Base-by-base conservation (phyloP, 2,113 vertebrate genomes). In the Marcusenius ussheri region DNA sequence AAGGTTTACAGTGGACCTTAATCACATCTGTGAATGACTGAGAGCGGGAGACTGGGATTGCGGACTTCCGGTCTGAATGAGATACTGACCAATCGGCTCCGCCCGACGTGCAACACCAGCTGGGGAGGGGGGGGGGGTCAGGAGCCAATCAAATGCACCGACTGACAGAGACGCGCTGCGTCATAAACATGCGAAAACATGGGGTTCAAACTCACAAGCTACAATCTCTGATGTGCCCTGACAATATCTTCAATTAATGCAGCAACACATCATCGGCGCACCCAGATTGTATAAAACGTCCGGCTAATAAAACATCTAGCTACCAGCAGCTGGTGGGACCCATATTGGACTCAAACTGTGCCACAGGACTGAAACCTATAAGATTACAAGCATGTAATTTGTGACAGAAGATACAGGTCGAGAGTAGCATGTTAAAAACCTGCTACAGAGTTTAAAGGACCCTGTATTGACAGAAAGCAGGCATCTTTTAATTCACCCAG, bases 41-140 rank as follows among this genome's bases (percentile, higher is more conserved):
- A 88, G 3, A 88, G 74, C 70, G 80, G 21, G 50, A 90, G 83
- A n/a, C 86, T 49, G 70, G 89, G 83, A 62, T 53, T 6, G 47
- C 27, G 8, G 47, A 53, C n/a, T 51, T 87, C 49, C 85, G 9
- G 80, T 42, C 9, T 5, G 50, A 53, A 39, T 5, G n/a, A 50
- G 47, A 11, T 15, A 3, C 83, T 19, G 24, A 27, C n/a, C 49
- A 31, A 15, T 31, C 19, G n/a, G 39, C 24, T 31, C 13, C 27
- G 1, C 46, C 49, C 85, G 0, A 27, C 7, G 7, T 4, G 17
- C 70, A 1, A 21, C 88, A 21, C 88, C 88, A 31, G 53, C 62
- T 47, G 21, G 24, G 42, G 83, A 92, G 90, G 93, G 42, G 42
- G 89, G 3, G 56, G 1, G 62, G 83, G 46, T 35, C 49, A 49